Conservation (phyloP, 2,113 vertebrate genomes). For the Picathartes gymnocephalus region DNA sequence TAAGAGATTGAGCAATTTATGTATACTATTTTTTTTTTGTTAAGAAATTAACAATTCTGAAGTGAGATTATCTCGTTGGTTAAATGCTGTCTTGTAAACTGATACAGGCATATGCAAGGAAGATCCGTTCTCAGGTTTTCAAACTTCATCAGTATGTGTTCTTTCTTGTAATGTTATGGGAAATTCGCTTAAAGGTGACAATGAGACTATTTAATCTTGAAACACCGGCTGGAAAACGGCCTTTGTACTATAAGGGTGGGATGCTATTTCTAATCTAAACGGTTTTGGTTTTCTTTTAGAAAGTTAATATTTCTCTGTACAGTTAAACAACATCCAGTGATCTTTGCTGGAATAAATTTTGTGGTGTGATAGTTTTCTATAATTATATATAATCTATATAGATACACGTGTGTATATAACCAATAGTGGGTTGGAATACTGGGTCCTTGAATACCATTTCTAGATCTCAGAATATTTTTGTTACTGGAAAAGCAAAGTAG, state of each 20-base stretch:
- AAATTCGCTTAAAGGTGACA: not conserved
- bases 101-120: not conserved
- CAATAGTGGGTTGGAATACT: not conserved
- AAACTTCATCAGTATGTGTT: not conserved
- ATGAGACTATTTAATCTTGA: not conserved
- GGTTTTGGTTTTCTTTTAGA: not conserved
- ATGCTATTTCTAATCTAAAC: not conserved
- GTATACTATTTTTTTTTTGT: not conserved
- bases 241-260: not conserved
- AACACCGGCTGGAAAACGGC: not conserved
- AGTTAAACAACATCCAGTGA: not conserved
- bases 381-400: not conserved
- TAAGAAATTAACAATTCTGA: not conserved
- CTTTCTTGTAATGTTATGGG: not conserved
- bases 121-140: not conserved
- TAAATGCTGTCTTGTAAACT: not conserved
- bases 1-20: not conserved
- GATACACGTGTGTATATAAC: not conserved
- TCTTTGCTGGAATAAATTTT: not conserved
- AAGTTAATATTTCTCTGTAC: not conserved
- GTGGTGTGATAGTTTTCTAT: not conserved
- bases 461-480: not conserved
- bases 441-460: not conserved
- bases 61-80: not conserved
- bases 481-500: not conserved